Evolutionary conservation across 2,113 vertebrate genomes (phyloP).

Genomic region (Xerus inauris): DNA sequence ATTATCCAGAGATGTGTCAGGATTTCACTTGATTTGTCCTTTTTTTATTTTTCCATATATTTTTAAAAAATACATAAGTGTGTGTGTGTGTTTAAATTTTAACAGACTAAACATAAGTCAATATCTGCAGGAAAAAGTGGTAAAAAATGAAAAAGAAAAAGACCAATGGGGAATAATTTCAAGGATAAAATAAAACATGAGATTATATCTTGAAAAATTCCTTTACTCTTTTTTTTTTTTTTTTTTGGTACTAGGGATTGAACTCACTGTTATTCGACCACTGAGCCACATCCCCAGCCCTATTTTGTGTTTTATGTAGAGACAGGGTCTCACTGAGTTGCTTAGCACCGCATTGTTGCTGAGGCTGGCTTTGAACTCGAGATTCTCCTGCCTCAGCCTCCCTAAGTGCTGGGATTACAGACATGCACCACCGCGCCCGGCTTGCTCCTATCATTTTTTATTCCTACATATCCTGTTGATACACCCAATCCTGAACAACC

Average conservation of each 20-base stretch:
- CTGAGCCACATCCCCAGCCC: no score
- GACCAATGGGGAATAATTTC: neutral
- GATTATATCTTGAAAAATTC: neutral
- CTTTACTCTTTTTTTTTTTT: no score
- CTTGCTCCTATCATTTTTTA: no score
- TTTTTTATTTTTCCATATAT: neutral
- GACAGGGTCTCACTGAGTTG: no score
- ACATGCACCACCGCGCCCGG: no score
- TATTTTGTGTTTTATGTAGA: no score
- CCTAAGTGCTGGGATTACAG: no score
- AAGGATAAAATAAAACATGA: conserved; percentile 3
- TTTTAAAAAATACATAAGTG: neutral
- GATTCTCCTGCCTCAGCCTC: no score
- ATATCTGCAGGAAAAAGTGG: neutral
- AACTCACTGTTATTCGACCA: no score
- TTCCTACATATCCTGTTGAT: conserved; percentile 1
- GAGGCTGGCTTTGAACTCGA: no score
- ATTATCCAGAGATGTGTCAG: neutral
- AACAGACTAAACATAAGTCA: neutral
- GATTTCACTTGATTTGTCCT: conserved; percentile 7
- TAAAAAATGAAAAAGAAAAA: conserved; percentile 14
- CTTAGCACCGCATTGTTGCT: no score
- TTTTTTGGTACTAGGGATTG: no score
- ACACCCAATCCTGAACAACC: neutral
- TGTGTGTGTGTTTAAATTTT: neutral